Conservation (phyloP, 2,113 vertebrate genomes). For the Eonycteris spelaea region DNA sequence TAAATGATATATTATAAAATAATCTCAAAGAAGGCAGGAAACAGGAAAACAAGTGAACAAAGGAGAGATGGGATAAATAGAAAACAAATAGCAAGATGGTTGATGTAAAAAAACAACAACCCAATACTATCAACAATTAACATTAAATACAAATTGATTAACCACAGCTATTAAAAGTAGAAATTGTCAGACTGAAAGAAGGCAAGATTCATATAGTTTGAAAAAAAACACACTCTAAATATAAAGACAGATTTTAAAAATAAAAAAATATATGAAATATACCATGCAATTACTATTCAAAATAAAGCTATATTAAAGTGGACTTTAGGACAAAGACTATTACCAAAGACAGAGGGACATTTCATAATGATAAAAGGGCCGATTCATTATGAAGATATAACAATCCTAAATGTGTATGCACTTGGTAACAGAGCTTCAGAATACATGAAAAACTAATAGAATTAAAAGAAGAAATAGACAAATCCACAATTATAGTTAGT, state of each 20-base stretch:
- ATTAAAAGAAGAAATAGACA: not conserved
- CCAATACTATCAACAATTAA: not conserved
- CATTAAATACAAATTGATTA: not conserved
- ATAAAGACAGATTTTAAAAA: not conserved
- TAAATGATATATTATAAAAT: not conserved
- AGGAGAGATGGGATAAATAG: not conserved
- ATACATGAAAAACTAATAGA: not conserved
- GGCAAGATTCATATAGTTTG: not conserved
- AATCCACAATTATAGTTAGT: not conserved
- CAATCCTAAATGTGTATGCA: not conserved
- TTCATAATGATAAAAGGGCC: not conserved
- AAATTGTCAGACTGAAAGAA: not conserved
- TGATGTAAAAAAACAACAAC: not conserved
- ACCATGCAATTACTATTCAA: not conserved
- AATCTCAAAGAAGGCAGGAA: not conserved
- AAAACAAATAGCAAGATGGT: not conserved
- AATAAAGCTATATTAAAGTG: not conserved
- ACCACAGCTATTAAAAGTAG: not conserved
- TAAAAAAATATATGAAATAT: not conserved
- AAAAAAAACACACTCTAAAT: not conserved
- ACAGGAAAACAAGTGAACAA: not conserved
- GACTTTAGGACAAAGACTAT: not conserved
- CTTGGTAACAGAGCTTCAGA: not conserved
- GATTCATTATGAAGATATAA: not conserved
- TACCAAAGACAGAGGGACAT: not conserved